These are phyloP conservation scores for Lerista edwardsae DNA, from an alignment of 2,797 vertebrate genomes.

Conservation along the genomic window DNA sequence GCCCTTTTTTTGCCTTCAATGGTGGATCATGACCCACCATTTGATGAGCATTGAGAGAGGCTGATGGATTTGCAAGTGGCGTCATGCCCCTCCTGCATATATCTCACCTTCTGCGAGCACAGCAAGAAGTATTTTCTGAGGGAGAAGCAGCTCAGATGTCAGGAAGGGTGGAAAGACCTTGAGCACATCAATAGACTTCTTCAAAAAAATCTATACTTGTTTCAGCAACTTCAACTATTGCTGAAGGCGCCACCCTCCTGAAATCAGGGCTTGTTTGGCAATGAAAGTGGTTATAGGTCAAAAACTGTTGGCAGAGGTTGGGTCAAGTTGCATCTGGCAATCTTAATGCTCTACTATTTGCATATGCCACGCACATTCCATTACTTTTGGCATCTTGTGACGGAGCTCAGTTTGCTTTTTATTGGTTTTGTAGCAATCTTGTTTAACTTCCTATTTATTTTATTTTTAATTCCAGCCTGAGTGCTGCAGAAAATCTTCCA, in stretches of 20 bases:
- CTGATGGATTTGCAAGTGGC: neutral
- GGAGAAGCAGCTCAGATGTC: neutral
- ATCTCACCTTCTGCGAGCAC: neutral
- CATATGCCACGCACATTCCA: neutral
- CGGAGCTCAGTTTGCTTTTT: neutral
- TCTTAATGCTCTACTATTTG: constrained; percentile 3
- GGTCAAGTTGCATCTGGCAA: neutral
- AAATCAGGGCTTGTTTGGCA: neutral
- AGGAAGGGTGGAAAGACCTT: neutral
- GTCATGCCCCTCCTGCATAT: neutral
- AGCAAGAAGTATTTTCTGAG: constrained; percentile 2
- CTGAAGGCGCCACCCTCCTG: neutral
- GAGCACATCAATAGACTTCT: neutral
- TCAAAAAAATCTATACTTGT: constrained; percentile 4
- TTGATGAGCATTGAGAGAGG: no score
- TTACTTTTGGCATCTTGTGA: neutral
- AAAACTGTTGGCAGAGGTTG: neutral
- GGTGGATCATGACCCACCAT: no score
- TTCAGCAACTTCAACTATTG: neutral
- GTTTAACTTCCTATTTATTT: neutral
- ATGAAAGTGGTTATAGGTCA: neutral
- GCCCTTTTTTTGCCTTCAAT: no score
- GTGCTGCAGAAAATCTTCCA: constrained; percentile 84
- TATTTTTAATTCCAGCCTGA: constrained; percentile 74
- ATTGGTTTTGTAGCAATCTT: neutral